Base-by-base conservation (phyloP, 1,140 invertebrate genomes). In the Papilio polytes region DNA sequence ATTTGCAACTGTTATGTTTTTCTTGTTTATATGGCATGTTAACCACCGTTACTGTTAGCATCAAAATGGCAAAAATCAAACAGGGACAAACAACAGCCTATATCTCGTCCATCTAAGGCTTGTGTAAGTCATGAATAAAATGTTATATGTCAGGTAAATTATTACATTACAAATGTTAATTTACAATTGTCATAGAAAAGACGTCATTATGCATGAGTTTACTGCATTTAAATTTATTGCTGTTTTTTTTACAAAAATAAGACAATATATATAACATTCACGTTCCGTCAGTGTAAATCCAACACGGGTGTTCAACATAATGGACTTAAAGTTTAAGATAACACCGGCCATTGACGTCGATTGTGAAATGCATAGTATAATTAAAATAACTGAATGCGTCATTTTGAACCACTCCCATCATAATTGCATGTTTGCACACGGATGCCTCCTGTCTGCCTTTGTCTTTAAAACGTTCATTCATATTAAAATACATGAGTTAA, bases 321-420 rank as follows among this genome's bases (percentile, higher is more conserved):
- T 51, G 46, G 44, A 15, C 20, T 76, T 51, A 26, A 76, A 76
- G 74, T 76, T 76, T 76, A 76, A 76, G 74, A 76, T 76, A 76
- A 51, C 46, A 76, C 13, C 44, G 20, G 9, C 10, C n/a, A n/a
- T 76, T 51, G 74, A 76, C 74, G 74, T 76, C 12, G 44, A 53
- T 51, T 51, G 74, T 76, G 44, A 76, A 76, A 48, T 46, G 73
- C 18, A 74, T 74, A 9, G 20, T n/a, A 31, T 53, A 76, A 76
- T 48, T 74, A 48, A 73, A 41, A 73, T 48, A 22, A 7, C 46
- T 51, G 74, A 73, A 15, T 76, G 74, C 74, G 74, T 76, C 74
- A 76, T 51, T 76, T 76, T 76, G 74, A 26, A 76, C 44, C 41
- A 48, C 18, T 73, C 20, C n/a, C 12, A n/a, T 76, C 74, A 51